A percentile compares a stretch with the other conserved stretches of the same genome.
Conservation (phyloP, 2,113 vertebrate species). For the Calidris pygmaea region DNA sequence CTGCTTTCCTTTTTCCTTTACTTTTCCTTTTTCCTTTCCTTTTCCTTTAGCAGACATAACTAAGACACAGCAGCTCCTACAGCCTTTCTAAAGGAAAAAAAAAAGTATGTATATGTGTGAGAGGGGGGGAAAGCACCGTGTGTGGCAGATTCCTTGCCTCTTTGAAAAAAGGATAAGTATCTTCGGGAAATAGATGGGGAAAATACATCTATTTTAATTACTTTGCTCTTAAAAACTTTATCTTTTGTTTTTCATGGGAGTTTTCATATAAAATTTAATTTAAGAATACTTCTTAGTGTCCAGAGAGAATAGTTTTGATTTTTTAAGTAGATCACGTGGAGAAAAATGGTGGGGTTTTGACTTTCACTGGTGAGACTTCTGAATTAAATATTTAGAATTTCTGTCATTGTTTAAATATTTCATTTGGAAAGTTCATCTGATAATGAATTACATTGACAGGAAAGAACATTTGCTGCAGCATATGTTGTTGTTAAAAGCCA, state of each 20-base stretch:
- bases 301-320: neutral
- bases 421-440: neutral
- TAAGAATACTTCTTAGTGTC: neutral
- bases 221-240: neutral
- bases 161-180: neutral
- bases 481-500: slow-evolving; percentile 44
- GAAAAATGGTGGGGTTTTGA: neutral
- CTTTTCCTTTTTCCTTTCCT: neutral
- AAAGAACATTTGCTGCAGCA: slow-evolving; percentile 44
- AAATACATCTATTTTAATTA: neutral
- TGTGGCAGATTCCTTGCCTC: neutral
- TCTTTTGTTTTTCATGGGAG: neutral
- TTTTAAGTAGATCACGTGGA: neutral
- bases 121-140: neutral
- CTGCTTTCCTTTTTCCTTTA: neutral
- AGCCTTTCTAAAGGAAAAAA: neutral
- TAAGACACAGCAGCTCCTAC: neutral
- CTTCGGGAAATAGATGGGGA: neutral
- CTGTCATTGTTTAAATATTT: slow-evolving; percentile 38
- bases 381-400: slow-evolving; percentile 38
- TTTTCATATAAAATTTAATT: neutral
- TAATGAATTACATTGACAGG: neutral
- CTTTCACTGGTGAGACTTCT: neutral
- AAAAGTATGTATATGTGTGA: neutral
- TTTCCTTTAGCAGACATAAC: neutral